Base-by-base conservation (phyloP, 2,888 invertebrate genomes). In the Sinhomidia bicolor region DNA sequence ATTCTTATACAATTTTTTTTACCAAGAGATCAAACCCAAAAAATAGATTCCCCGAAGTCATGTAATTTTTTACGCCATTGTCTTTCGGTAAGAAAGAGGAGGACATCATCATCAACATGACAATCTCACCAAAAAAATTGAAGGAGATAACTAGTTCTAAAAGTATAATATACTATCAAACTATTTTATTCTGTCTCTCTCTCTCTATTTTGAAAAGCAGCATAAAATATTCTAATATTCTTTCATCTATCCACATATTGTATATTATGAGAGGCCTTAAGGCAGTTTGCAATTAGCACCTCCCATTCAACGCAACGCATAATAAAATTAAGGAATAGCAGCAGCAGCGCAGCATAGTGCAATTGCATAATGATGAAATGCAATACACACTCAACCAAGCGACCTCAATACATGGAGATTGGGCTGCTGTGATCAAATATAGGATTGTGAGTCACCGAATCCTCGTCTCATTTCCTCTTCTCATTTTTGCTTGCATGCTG, bases 271-370 rank as follows among this genome's bases (percentile, higher is more conserved):
- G 41, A 51, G 29, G 62, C 87, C 87, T 81, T 87, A 44, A 82
- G 87, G 87, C 87, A 62, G 60, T 76, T 62, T 62, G 44, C 82
- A 82, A 87, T 82, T 82, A 87, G 86, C 86, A 87, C 87, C 81
- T 81, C 87, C 86, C 86, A 65, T 85, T 20, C 57, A 54, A 51
- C 54, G 29, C 9, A 14, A 54, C 29, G 54, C 76, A 29, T 74
- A 47, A 47, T 74, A 47, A 44, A 74, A 74, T 23, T 44, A 26
- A 47, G 44, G 74, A 44, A 74, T 74, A 23, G 74, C 26, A 62
- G 23, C 26, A 12, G 7, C 12, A n/a, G n/a, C n/a, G 36, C 14
- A 44, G 44, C 14, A 17, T 68, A 68, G n/a, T 68, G 17, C 60
- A 80, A 71, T 83, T 83, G 83, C 71, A 71, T 71, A 83, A 82